Base-by-base conservation (phyloP, 2,888 invertebrate species). In the Bhutanitis thaidina region DNA sequence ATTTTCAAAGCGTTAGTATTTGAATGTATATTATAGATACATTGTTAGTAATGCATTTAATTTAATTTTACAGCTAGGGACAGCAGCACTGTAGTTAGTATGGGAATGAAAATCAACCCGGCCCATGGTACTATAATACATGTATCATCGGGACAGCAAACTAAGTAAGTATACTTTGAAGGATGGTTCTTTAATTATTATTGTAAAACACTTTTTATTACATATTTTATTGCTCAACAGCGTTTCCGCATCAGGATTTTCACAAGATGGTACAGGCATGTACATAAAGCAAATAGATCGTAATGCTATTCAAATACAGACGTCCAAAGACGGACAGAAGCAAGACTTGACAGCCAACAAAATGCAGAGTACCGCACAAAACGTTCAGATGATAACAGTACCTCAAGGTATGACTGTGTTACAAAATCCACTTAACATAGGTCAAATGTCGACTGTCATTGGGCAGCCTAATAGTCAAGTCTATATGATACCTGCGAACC, bases 31-130 rank as follows among this genome's bases (percentile, higher is more conserved):
- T 20, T 20, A 20, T 2, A 20, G 20, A 20, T 20, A 20, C 5
- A 3, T 20, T 20, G 20, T 20, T 20, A 20, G 5, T 20, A 20
- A 20, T 20, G 20, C 36, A 35, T 40, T 52, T 16, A 27, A 38
- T 52, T 55, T 30, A 12, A 44, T 30, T 45, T 14, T 12, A 47
- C 79, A 89, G 88, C 72, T 87, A 89, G 87, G 65, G 88, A 89
- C 59, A 85, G 74, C 61, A 78, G 74, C 61, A 78, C 83, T 0
- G 78, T 81, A 1, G 86, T 82, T 61, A 86, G 84, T 62, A 87
- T 87, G 87, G 88, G 88, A 32, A 88, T 86, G 87, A 89, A 89
- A 63, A 88, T 88, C 3, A 89, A 87, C 53, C 87, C 87, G 1
- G 77, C 87, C 0, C 88, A 89, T 54, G 88, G 88, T 3, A 87